phyloP scores from a whole-genome alignment of 2,797 vertebrate species.

The Ptychadena robeensis region DNA sequence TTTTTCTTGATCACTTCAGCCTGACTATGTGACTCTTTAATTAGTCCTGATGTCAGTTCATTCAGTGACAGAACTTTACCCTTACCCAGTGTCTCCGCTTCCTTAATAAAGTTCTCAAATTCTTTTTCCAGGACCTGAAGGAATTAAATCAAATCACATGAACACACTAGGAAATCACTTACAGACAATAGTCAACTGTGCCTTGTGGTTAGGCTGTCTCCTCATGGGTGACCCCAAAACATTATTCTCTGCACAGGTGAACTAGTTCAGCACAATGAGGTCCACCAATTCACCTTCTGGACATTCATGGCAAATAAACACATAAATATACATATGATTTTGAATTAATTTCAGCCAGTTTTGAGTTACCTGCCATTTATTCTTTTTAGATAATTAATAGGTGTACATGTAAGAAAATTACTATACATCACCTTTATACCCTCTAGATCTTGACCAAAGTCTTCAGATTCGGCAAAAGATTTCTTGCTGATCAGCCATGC shows the following conservation, averaged over 20 bases:
- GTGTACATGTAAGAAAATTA: not conserved
- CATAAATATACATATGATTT: too few relatives aligned
- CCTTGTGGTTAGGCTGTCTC: too few relatives aligned
- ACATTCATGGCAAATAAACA: too few relatives aligned
- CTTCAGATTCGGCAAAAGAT: conserved; percentile 76
- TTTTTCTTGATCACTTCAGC: conserved; percentile 71
- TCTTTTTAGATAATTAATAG: too few relatives aligned
- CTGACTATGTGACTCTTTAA: conserved; percentile 71
- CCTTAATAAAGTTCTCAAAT: conserved; percentile 81
- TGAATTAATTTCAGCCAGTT: too few relatives aligned
- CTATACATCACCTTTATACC: conserved; percentile 77
- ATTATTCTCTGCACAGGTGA: too few relatives aligned
- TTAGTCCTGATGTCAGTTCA: conserved; percentile 72
- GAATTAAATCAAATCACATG: not conserved
- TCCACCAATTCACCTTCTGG: too few relatives aligned
- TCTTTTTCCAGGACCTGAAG: conserved; percentile 83
- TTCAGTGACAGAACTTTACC: conserved; percentile 74
- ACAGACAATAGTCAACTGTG: not conserved
- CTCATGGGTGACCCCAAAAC: too few relatives aligned
- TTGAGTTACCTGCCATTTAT: too few relatives aligned
- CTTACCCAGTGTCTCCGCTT: conserved; percentile 78
- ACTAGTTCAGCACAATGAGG: too few relatives aligned
- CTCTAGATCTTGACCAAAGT: conserved; percentile 86
- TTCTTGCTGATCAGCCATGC: conserved; percentile 82
- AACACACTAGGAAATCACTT: not conserved